Evolutionary conservation across 2,113 vertebrate species (phyloP).

Genomic region (Apteryx mantelli): DNA sequence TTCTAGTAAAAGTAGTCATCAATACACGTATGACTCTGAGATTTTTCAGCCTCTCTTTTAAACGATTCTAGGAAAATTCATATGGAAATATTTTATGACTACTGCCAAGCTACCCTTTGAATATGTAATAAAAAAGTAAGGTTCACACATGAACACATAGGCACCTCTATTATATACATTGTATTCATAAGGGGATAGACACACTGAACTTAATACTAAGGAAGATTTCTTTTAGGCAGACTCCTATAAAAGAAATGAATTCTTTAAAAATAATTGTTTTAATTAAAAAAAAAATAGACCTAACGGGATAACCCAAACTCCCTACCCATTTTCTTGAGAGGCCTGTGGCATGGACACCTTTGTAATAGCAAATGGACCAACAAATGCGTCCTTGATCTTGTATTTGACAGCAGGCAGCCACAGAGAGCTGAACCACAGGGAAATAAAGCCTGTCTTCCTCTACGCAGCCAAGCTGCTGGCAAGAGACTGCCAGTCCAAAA

Average conservation of each 20-base stretch:
- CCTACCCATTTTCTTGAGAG: background rate
- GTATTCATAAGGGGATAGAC: background rate
- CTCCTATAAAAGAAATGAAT: background rate
- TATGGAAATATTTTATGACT: background rate
- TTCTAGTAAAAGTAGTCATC: conserved; percentile 53
- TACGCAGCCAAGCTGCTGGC: background rate
- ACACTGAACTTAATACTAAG: background rate
- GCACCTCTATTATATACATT: background rate
- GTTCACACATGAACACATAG: background rate
- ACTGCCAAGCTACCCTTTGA: background rate
- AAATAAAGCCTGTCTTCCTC: background rate
- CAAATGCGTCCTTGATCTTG: too few relatives aligned
- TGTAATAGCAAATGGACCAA: background rate
- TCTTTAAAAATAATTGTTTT: background rate
- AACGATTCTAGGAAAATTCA: background rate
- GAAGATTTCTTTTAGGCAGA: background rate
- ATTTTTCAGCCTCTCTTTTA: background rate
- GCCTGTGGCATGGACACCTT: too few relatives aligned
- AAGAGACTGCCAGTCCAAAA: background rate
- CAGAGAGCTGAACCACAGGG: background rate
- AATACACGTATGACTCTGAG: background rate
- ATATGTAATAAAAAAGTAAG: background rate
- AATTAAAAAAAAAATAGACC: background rate
- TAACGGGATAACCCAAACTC: background rate
- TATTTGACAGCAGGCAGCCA: background rate